These are phyloP conservation scores for Bacillus rossius DNA, from an alignment of 1,140 invertebrate genomes.

Conservation along the genomic window DNA sequence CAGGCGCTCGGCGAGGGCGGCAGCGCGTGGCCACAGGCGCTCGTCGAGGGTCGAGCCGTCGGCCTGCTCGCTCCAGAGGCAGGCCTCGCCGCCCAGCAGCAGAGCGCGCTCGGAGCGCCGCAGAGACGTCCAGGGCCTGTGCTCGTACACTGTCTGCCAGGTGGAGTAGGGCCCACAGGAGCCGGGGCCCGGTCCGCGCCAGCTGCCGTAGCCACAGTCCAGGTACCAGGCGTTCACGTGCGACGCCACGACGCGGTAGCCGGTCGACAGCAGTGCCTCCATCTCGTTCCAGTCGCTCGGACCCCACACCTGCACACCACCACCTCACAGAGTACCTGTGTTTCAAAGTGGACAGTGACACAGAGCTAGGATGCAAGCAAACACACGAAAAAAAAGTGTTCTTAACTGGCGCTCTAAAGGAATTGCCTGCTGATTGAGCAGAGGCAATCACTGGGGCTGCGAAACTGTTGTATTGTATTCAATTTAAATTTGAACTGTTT, in stretches of 20 bases:
- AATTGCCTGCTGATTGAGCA: too few relatives aligned
- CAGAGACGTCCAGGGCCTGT: constrained; percentile 60
- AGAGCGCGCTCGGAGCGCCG: constrained; percentile 31
- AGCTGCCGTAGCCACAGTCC: constrained; percentile 76
- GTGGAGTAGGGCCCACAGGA: constrained; percentile 74
- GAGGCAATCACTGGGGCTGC: too few relatives aligned
- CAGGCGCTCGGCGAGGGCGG: constrained; percentile 72
- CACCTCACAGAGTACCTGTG: too few relatives aligned
- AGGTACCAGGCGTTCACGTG: constrained; percentile 84
- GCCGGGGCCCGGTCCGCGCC: constrained; percentile 62
- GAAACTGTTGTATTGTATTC: too few relatives aligned
- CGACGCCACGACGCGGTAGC: constrained; percentile 71
- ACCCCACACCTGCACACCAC: constrained; percentile 69
- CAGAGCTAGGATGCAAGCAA: too few relatives aligned
- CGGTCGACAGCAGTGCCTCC: constrained; percentile 60
- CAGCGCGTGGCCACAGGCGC: constrained; percentile 70
- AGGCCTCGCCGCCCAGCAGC: constrained; percentile 59
- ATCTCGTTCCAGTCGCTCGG: constrained; percentile 70
- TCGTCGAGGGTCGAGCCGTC: constrained; percentile 52
- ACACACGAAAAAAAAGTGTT: too few relatives aligned
- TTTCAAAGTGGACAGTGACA: constrained; percentile 53
- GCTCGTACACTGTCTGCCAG: constrained; percentile 79
- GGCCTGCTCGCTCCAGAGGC: constrained; percentile 66
- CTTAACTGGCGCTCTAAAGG: too few relatives aligned
- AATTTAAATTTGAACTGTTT: too few relatives aligned